phyloP scores from a whole-genome alignment of 92 coral and sea anemone species.

The Diadumene lineata region DNA sequence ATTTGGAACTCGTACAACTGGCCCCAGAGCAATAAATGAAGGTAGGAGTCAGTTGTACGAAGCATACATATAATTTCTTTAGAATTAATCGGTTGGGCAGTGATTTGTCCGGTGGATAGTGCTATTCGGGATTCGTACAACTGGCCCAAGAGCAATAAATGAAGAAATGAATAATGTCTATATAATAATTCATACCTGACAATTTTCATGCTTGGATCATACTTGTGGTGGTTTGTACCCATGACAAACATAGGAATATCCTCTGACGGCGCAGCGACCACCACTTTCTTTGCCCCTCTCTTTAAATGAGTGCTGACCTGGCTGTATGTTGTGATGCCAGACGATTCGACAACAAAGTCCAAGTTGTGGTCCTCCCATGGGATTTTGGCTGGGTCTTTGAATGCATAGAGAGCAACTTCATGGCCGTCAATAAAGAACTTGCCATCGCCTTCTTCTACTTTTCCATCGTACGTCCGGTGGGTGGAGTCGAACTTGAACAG shows the following conservation, averaged over 20 bases:
- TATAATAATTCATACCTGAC: conserved; percentile 89
- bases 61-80: too few relatives aligned
- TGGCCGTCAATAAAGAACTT: conserved; percentile 74
- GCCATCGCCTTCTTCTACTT: conserved; percentile 66
- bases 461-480: conserved; percentile 83
- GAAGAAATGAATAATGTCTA: too few relatives aligned
- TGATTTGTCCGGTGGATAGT: too few relatives aligned
- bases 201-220: conserved; percentile 65
- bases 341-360: conserved; percentile 83
- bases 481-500: conserved; percentile 93
- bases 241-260: conserved; percentile 99
- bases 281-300: conserved; percentile 91
- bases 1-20: too few relatives aligned
- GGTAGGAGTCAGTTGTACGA: too few relatives aligned
- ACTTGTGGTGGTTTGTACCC: conserved; percentile 87
- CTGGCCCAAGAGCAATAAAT: too few relatives aligned
- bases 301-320: conserved; percentile 84
- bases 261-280: conserved; percentile 95
- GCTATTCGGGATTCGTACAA: too few relatives aligned
- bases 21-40: too few relatives aligned
- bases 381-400: conserved; percentile 55
- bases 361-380: conserved; percentile 86
- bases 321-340: conserved; percentile 85
- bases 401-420: conserved; percentile 60
- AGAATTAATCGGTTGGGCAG: too few relatives aligned